Base-by-base conservation (phyloP, 2,888 invertebrate genomes). In the Hydroisotoma schaefferi region DNA sequence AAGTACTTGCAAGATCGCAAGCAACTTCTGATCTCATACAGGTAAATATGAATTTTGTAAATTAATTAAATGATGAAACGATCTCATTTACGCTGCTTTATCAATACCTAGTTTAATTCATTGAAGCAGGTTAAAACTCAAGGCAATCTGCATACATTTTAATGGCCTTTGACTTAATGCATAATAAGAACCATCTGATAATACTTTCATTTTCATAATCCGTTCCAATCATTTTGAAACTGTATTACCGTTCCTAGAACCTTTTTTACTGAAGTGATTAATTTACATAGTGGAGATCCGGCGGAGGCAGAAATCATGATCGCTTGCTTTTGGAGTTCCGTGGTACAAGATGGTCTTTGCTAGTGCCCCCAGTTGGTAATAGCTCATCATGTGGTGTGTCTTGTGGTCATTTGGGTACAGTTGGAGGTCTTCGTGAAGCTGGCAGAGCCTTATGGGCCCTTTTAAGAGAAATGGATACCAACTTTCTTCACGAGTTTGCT, bases 251-350 rank as follows among this genome's bases (percentile, higher is more conserved):
- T 33, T 33, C 33, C 33, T 48, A 48, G 28, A 15, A 48, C 20
- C 15, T 25, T n/a, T 26, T 27, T 48, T 18, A 48, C 3, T 26
- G 48, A 23, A 48, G n/a, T 27, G 20, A 26, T 48, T 25, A n/a
- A 20, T 20, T 5, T 55, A 2, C 25, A 5, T 23, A 84, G 78
- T 84, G 84, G 84, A 77, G 82, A 60, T 80, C 82, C 38, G 82
- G 83, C n/a, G 82, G 81, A 26, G 83, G 83, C 10, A 78, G 82
- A 56, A 80, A 80, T 61, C 83, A 83, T 75, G 83, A 83, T 75
- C 80, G 83, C 61, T 75, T 84, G 53, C 78, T 81, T 59, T 76
- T 84, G 63, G 83, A 84, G 74, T 84, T 84, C 75, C 78, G 82
- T 44, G 82, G 81, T 61, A 79, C 81, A 65, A 80, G 82, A 75